Percentiles rank a stretch among this genome's conserved stretches.
phyloP scores from a whole-genome alignment of 2,888 invertebrate genomes.

The Mactromeris polynyma region DNA sequence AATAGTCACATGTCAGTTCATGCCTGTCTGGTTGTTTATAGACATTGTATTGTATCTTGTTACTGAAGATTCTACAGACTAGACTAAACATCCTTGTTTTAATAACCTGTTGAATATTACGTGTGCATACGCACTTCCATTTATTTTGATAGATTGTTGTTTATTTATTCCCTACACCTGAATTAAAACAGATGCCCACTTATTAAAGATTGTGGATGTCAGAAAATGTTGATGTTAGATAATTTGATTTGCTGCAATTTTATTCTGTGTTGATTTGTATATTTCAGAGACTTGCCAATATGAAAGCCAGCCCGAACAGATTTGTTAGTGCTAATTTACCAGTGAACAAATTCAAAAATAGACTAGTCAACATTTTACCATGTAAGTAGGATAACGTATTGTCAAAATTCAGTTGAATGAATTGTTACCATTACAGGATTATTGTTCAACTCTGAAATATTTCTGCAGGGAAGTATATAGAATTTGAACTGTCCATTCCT shows the following conservation, averaged over 20 bases:
- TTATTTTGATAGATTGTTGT: not conserved
- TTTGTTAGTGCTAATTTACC: constrained; percentile 98
- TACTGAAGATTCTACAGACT: not conserved
- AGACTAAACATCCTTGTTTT: not conserved
- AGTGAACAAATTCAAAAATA: constrained; percentile 99
- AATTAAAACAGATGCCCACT: not conserved
- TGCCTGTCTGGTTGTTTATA: not conserved
- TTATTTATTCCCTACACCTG: not conserved
- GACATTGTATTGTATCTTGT: not conserved
- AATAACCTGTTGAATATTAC: not conserved
- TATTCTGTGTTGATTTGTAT: constrained; percentile 49
- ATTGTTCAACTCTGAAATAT: too few relatives aligned
- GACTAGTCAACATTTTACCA: constrained; percentile 98
- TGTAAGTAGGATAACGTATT: constrained; percentile 87
- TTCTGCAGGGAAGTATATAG: too few relatives aligned
- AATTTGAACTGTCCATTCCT: too few relatives aligned
- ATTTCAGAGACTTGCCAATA: constrained; percentile 94
- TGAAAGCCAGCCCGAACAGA: constrained; percentile 96
- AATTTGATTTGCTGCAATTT: not conserved
- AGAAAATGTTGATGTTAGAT: not conserved
- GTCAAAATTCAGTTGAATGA: not conserved
- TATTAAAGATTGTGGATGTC: not conserved
- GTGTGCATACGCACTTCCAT: not conserved
- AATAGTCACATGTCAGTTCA: not conserved
- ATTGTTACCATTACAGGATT: not conserved